phyloP scores from a whole-genome alignment of 2,888 invertebrate genomes.

The Pinctada fucata region DNA sequence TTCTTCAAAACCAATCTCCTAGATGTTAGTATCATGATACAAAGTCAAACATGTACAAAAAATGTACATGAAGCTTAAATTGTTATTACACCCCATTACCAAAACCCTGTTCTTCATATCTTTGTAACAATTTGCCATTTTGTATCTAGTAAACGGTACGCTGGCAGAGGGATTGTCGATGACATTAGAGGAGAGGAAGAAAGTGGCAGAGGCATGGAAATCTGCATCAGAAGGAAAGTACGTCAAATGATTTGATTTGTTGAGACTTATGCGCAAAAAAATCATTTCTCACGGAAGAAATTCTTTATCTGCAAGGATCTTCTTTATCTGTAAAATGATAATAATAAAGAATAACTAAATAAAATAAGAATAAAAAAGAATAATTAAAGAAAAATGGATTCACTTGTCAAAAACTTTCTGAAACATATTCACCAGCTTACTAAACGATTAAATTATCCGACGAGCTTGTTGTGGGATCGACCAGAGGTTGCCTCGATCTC shows the following conservation, averaged over 20 bases:
- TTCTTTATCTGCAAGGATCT: background rate
- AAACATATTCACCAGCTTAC: background rate
- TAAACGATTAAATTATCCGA: no score
- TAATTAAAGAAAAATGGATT: background rate
- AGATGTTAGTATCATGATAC: no score
- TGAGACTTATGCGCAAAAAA: background rate
- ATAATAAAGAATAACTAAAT: no score
- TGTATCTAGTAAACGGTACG: conserved; percentile 86
- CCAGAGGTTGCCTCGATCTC: no score
- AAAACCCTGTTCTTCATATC: no score
- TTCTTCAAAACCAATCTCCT: no score
- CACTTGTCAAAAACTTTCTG: conserved; percentile 4
- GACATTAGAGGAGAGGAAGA: conserved; percentile 84
- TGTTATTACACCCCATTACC: no score
- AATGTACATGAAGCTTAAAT: no score
- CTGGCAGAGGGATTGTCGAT: conserved; percentile 86
- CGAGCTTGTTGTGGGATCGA: no score
- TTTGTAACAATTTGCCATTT: background rate
- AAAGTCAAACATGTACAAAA: no score
- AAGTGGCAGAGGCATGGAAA: conserved; percentile 81
- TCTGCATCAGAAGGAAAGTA: conserved; percentile 60
- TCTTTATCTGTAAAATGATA: no score
- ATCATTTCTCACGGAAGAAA: background rate
- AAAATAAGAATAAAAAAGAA: no score
- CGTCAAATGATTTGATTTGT: conserved; percentile 9